Evolutionary conservation across 2,888 invertebrate genomes (phyloP).

Genomic region (Eueremaeus valkanovi): DNA sequence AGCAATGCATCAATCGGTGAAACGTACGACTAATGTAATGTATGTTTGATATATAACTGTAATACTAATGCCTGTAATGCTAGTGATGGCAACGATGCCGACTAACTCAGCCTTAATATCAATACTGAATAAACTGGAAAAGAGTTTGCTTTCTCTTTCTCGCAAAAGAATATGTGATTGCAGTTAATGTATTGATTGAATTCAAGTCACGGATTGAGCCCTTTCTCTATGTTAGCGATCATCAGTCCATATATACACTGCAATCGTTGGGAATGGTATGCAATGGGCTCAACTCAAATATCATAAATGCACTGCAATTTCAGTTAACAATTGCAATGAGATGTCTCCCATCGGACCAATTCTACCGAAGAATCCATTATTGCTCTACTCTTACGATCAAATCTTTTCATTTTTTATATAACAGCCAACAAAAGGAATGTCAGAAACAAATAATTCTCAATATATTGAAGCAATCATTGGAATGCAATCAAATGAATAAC

Average conservation of each 20-base stretch:
- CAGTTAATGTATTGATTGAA: slow-evolving; percentile 26
- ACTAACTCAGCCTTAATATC: slow-evolving; percentile 12
- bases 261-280: too few relatives aligned
- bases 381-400: not conserved
- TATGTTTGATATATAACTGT: not conserved
- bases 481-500: not conserved
- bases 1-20: slow-evolving; percentile 18
- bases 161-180: slow-evolving; percentile 32
- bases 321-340: slow-evolving; percentile 32
- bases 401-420: slow-evolving; percentile 15
- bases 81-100: not conserved
- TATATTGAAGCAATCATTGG: slow-evolving; percentile 6
- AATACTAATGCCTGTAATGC: not conserved
- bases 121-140: not conserved
- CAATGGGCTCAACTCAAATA: slow-evolving; percentile 6
- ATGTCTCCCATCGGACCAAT: slow-evolving; percentile 30
- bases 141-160: slow-evolving; percentile 24
- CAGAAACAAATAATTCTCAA: not conserved
- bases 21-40: slow-evolving; percentile 4
- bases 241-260: not conserved
- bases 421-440: slow-evolving; percentile 2
- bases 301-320: slow-evolving; percentile 27
- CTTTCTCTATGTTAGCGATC: slow-evolving; percentile 1
- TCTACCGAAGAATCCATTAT: slow-evolving; percentile 2
- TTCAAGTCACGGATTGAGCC: slow-evolving; percentile 22